Conservation (phyloP, 1,140 invertebrate genomes). For the Arion vulgaris region DNA sequence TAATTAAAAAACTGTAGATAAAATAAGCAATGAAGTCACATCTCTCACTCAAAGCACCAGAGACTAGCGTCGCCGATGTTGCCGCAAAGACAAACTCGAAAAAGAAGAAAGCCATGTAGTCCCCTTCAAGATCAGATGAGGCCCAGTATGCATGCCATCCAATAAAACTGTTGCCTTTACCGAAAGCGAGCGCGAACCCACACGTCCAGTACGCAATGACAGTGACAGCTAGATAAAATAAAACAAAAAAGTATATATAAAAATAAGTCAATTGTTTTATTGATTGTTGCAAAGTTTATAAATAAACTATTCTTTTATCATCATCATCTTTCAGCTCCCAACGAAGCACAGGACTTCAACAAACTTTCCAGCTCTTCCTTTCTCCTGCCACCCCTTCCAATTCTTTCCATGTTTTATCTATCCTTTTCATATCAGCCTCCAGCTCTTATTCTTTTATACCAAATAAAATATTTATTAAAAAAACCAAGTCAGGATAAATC, state of each 20-base stretch:
- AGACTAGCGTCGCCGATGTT: conserved; percentile 71
- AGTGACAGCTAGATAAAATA: conserved; percentile 55
- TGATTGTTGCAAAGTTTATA: no score
- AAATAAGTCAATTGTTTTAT: no score
- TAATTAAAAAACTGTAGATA: conserved; percentile 76
- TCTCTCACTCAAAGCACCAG: conserved; percentile 77
- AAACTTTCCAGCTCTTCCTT: no score
- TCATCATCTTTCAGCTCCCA: no score
- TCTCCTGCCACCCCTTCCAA: no score
- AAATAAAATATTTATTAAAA: no score
- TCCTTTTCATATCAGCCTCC: no score
- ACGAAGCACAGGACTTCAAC: no score
- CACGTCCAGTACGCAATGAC: conserved; percentile 76
- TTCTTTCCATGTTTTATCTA: no score
- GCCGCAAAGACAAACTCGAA: conserved; percentile 68
- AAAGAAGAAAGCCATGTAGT: conserved; percentile 54
- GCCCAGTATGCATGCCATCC: conserved; percentile 54
- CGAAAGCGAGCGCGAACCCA: conserved; percentile 76
- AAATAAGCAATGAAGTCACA: conserved; percentile 77
- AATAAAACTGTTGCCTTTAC: conserved; percentile 68
- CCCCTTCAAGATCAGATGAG: conserved; percentile 41
- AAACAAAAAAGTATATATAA: not conserved
- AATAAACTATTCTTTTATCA: no score
- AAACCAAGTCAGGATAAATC: no score
- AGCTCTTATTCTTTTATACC: no score